Conservation (phyloP, 2,888 invertebrate species). For the Sminthurinus aureus region DNA sequence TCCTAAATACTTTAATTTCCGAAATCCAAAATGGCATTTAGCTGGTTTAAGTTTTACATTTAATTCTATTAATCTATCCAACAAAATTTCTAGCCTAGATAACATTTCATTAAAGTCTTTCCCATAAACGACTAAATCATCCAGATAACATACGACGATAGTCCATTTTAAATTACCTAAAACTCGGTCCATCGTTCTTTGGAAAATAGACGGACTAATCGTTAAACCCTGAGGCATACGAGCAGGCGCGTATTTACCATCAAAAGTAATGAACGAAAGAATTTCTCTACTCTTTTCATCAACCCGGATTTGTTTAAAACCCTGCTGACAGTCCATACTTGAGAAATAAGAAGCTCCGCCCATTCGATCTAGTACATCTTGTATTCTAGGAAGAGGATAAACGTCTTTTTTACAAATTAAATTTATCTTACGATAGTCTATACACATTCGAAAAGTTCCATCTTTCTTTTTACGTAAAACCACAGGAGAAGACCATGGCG, state of each 20-base stretch:
- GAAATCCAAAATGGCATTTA: conserved; percentile 60
- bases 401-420: neutral
- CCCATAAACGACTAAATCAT: conserved; percentile 24
- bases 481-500: neutral
- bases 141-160: conserved; percentile 20
- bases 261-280: conserved; percentile 63
- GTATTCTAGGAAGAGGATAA: neutral
- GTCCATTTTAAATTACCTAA: conserved; percentile 13
- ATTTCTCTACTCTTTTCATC: conserved; percentile 60
- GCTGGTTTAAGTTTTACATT: conserved; percentile 59
- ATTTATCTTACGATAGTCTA: neutral
- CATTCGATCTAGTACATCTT: neutral
- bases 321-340: neutral
- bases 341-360: neutral
- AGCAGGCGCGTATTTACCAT: conserved; percentile 62
- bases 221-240: neutral
- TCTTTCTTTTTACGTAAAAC: neutral
- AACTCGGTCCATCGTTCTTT: conserved; percentile 61
- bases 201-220: conserved; percentile 61
- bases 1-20: conserved; percentile 61
- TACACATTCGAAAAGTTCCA: neutral
- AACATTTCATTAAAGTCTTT: conserved; percentile 19
- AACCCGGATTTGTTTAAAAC: conserved; percentile 60
- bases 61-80: conserved; percentile 23
- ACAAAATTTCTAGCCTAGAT: neutral